Base-by-base conservation (phyloP, 2,797 vertebrate genomes). In the Protonibea diacanthus region DNA sequence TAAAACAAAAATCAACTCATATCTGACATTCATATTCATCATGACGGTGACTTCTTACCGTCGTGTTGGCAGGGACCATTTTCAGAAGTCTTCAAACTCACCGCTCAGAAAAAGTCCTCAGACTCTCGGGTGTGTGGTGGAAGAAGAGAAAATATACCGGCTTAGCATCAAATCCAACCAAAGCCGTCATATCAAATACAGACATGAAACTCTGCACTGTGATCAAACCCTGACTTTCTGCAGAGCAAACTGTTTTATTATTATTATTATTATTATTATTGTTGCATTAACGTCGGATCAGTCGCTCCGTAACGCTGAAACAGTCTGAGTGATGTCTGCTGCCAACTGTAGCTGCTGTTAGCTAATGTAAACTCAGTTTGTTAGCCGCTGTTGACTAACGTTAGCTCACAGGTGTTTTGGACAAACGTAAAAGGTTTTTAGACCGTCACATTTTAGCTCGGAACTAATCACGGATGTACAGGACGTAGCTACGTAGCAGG, bases 1-100 rank as follows among this genome's bases (percentile, higher is more conserved):
- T 27, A 48, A 75, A 86, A 77, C 21, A 52, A 55, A 38, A 38
- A 38, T 74, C 58, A 56, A 47, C 42, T 56, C 33, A 17, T 25
- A 45, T 14, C 56, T 55, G 63, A 44, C 55, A 27, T 53, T 14
- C 12, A 14, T 44, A 44, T 44, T 13, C 29, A 27, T 49, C 44
- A 55, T 5, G 7, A 23, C 38, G 12, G 3, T 44, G 11, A 44
- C 42, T 14, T 44, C 14, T 44, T 44, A 44, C 23, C 55, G 40
- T 40, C 33, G 13, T 51, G 14, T 40, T 4, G 47, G 47, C 76
- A 53, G 29, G 23, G 25, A 76, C n/a, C n/a, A n/a, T n/a, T n/a
- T n/a, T n/a, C n/a, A n/a, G n/a, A 21, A 44, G 23, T 51, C 47
- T 40, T 29, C 44, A 67, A 67, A 68, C n/a, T 40, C 12, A n/a